These are phyloP conservation scores for Heliconius nattereri DNA, from an alignment of 1,140 invertebrate species.

Conservation along the genomic window DNA sequence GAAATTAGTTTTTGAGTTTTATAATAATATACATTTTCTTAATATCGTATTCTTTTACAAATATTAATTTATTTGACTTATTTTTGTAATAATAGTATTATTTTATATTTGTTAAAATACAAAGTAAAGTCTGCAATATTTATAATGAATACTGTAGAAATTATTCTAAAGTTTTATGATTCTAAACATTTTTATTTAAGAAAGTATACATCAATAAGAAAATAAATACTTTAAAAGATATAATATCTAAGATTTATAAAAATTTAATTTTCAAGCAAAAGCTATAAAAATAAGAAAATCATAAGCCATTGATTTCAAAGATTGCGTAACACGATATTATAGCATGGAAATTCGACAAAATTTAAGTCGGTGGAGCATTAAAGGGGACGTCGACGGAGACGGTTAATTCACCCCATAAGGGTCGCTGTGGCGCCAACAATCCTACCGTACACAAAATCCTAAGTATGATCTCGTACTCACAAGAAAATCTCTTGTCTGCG, in stretches of 20 bases:
- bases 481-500: slow-evolving; percentile 33
- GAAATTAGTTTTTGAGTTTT: slow-evolving; percentile 13
- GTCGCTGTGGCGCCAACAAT: slow-evolving; percentile 73
- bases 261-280: not conserved
- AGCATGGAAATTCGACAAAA: slow-evolving; percentile 77
- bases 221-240: too few relatives aligned
- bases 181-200: too few relatives aligned
- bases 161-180: too few relatives aligned
- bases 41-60: too few relatives aligned
- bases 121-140: too few relatives aligned
- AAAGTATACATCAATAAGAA: too few relatives aligned
- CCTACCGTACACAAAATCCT: slow-evolving; percentile 77
- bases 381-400: slow-evolving; percentile 74
- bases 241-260: not conserved
- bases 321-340: slow-evolving; percentile 73
- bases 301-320: slow-evolving; percentile 67
- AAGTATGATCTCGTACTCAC: slow-evolving; percentile 56
- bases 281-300: slow-evolving; percentile 67
- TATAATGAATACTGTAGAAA: too few relatives aligned
- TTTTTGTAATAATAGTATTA: not conserved
- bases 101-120: too few relatives aligned
- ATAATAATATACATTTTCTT: not conserved
- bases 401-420: slow-evolving; percentile 80
- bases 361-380: slow-evolving; percentile 78
- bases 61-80: too few relatives aligned